phyloP scores from a whole-genome alignment of 2,797 vertebrate species.

The Micromesistius poutassou region DNA sequence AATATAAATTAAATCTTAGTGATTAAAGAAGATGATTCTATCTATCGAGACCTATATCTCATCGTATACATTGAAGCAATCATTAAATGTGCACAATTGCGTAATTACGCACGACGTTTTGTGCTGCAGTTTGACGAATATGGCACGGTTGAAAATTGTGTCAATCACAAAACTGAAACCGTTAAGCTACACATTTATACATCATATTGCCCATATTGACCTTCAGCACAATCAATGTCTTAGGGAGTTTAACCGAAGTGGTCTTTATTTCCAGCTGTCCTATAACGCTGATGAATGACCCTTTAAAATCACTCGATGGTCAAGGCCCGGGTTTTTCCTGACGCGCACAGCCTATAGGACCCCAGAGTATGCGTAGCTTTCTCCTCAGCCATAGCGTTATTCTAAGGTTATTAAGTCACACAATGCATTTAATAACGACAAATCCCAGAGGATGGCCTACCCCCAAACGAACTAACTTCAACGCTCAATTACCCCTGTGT shows the following conservation, averaged over 20 bases:
- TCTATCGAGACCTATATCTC: background rate
- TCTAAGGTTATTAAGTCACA: slow-evolving; percentile 2
- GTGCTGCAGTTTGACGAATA: slow-evolving; percentile 18
- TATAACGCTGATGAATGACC: slow-evolving; percentile 68
- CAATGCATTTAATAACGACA: background rate
- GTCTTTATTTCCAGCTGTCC: slow-evolving; percentile 71
- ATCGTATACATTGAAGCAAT: background rate
- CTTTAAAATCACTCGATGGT: slow-evolving; percentile 64
- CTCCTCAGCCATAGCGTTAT: slow-evolving; percentile 12
- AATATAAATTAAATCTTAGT: background rate
- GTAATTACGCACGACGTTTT: background rate
- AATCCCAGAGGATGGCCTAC: background rate
- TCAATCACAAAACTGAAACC: slow-evolving; percentile 52
- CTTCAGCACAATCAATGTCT: slow-evolving; percentile 69
- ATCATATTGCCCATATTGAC: slow-evolving; percentile 66
- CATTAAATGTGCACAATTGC: background rate
- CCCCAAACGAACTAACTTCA: background rate
- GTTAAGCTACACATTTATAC: slow-evolving; percentile 53
- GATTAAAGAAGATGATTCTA: background rate
- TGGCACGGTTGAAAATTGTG: slow-evolving; percentile 45
- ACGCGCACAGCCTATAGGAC: background rate
- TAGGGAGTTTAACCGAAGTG: slow-evolving; percentile 65
- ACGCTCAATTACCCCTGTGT: background rate
- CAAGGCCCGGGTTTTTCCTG: slow-evolving; percentile 48
- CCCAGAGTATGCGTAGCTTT: background rate